Conservation (phyloP, 2,797 vertebrate genomes). For the Pempheris klunzingeri region DNA sequence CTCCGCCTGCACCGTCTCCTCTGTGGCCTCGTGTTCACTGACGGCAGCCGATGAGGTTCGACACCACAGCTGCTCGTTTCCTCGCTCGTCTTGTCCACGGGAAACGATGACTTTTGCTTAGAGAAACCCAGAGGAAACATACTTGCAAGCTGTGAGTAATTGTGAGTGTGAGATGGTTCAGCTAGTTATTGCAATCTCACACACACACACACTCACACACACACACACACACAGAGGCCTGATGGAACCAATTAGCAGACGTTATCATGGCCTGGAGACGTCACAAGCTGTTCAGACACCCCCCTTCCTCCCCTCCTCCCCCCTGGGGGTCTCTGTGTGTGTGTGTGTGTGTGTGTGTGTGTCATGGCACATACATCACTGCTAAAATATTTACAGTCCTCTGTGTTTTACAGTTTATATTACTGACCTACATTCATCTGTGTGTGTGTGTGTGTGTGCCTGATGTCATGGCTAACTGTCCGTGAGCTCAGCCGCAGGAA, state of each 20-base stretch:
- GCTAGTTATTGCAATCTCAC: conserved; percentile 22
- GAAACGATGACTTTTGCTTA: background rate
- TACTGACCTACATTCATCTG: conserved; percentile 74
- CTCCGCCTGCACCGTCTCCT: background rate
- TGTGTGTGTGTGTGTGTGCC: conserved; percentile 18
- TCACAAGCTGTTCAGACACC: conserved; percentile 78
- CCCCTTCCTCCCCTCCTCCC: conserved; percentile 17
- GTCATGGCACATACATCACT: conserved; percentile 67
- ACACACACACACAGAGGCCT: conserved; percentile 51
- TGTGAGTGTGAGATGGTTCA: conserved; percentile 15
- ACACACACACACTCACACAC: conserved; percentile 44
- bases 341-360: conserved; percentile 37
- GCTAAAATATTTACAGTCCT: conserved; percentile 76
- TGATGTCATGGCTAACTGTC: conserved; percentile 56
- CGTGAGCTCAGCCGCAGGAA: conserved; percentile 69
- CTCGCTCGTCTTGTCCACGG: rapidly evolving
- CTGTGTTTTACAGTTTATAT: conserved; percentile 73
- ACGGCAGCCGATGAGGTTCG: background rate
- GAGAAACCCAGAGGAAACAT: conserved; percentile 19
- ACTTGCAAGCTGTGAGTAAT: background rate
- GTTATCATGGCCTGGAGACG: conserved; percentile 80
- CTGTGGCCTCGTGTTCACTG: background rate
- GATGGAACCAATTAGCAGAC: conserved; percentile 80
- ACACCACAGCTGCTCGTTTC: background rate
- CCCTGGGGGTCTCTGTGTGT: conserved; percentile 45